phyloP scores from a whole-genome alignment of 1,140 invertebrate genomes.

The Drosophila auraria region DNA sequence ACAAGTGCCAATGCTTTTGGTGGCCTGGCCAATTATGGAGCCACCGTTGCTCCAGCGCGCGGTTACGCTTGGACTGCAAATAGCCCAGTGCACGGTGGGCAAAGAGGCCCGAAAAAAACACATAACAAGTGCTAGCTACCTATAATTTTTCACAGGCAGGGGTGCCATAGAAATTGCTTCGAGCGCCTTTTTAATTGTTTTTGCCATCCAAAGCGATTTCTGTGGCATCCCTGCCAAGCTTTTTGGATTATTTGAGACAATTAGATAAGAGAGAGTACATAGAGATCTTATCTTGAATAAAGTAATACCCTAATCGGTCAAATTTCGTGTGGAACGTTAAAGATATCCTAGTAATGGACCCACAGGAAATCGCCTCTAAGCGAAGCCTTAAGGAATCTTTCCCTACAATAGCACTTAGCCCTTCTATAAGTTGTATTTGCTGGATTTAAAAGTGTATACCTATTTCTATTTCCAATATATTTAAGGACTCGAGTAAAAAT shows the following conservation, averaged over 20 bases:
- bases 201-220: not conserved
- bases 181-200: not conserved
- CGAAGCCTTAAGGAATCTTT: not conserved
- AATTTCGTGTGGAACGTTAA: constrained; percentile 1
- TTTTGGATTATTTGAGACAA: not conserved
- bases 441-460: not conserved
- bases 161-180: not conserved
- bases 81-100: constrained; percentile 15
- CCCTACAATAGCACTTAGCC: not conserved
- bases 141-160: too few species aligned
- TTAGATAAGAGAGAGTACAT: too few species aligned
- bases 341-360: not conserved
- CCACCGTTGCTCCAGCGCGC: not conserved
- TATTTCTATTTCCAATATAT: not conserved
- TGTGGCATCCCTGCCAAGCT: not conserved
- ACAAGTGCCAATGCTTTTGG: constrained; percentile 2
- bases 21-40: constrained; percentile 2
- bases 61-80: constrained; percentile 10
- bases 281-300: not conserved
- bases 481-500: not conserved
- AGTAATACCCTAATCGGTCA: not conserved
- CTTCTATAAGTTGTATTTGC: not conserved
- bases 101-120: not conserved
- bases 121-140: not conserved
- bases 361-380: not conserved